Percentiles rank a stretch among this genome's conserved stretches.
phyloP scores from a whole-genome alignment of 2,113 vertebrate genomes.

The Chloebia gouldiae region DNA sequence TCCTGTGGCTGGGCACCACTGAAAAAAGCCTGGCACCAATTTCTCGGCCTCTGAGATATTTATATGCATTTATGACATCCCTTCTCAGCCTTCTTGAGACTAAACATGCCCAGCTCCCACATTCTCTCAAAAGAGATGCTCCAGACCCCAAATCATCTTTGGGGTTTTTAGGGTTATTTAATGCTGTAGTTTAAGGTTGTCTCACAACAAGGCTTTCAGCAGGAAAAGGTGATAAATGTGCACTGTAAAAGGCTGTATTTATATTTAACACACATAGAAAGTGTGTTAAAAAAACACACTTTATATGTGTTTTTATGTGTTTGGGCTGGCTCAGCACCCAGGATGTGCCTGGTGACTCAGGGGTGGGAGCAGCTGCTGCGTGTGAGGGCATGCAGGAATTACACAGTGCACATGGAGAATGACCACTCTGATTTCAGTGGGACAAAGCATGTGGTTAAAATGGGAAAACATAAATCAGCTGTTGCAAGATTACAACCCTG shows the following conservation, averaged over 20 bases:
- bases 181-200: background rate
- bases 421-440: rapidly evolving
- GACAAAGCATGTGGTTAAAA: background rate
- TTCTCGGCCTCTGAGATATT: background rate
- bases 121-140: background rate
- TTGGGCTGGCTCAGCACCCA: rapidly evolving
- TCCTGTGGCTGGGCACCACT: background rate
- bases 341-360: background rate
- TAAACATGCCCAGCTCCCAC: background rate
- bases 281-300: no score
- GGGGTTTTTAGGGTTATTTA: background rate
- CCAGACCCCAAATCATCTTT: no score
- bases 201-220: no score
- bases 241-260: rapidly evolving
- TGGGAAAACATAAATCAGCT: rapidly evolving
- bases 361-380: background rate
- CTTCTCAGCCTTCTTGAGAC: background rate
- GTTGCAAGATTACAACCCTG: background rate
- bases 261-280: no score
- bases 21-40: background rate
- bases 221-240: rapidly evolving
- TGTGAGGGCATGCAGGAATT: rapidly evolving
- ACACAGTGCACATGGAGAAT: rapidly evolving
- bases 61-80: background rate
- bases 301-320: background rate